Conservation (phyloP, 1,140 invertebrate genomes). For the Trachymyrmex cornetzi region DNA sequence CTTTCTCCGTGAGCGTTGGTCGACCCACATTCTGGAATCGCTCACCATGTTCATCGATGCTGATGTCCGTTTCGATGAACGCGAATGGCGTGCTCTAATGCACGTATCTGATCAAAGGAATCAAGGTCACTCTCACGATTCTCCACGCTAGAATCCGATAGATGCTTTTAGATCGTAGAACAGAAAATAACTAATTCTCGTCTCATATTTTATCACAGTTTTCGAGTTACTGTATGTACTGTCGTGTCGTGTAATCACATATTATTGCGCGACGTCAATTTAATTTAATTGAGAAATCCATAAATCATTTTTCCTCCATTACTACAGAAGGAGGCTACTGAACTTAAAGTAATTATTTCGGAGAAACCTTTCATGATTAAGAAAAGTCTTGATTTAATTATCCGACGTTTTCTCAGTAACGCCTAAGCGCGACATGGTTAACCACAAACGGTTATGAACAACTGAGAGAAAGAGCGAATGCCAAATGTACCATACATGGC, state of each 20-base stretch:
- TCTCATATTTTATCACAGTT: neutral
- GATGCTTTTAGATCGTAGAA: neutral
- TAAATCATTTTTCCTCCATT: neutral
- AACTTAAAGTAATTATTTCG: neutral
- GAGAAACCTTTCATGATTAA: slow-evolving; percentile 34
- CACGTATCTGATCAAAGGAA: slow-evolving; percentile 62
- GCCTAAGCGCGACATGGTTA: slow-evolving; percentile 28
- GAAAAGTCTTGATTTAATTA: slow-evolving; percentile 49
- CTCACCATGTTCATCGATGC: slow-evolving; percentile 66
- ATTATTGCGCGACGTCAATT: neutral
- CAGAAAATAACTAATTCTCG: neutral
- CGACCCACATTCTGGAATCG: slow-evolving; percentile 77
- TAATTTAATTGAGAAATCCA: neutral
- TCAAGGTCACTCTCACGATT: slow-evolving; percentile 78
- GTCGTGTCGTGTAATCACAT: neutral
- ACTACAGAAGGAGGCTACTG: neutral
- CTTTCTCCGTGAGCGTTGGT: slow-evolving; percentile 71
- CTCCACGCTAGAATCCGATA: neutral
- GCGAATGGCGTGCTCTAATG: slow-evolving; percentile 19
- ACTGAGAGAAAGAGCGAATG: slow-evolving; percentile 13
- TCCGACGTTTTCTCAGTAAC: slow-evolving; percentile 13
- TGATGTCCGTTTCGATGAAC: slow-evolving; percentile 67
- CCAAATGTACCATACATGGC: slow-evolving; percentile 37
- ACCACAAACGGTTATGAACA: slow-evolving; percentile 38
- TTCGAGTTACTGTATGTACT: neutral